A percentile compares a stretch with the other conserved stretches of the same genome.
Conservation (phyloP, 2,113 vertebrate genomes). For the Oenanthe oenanthe region DNA sequence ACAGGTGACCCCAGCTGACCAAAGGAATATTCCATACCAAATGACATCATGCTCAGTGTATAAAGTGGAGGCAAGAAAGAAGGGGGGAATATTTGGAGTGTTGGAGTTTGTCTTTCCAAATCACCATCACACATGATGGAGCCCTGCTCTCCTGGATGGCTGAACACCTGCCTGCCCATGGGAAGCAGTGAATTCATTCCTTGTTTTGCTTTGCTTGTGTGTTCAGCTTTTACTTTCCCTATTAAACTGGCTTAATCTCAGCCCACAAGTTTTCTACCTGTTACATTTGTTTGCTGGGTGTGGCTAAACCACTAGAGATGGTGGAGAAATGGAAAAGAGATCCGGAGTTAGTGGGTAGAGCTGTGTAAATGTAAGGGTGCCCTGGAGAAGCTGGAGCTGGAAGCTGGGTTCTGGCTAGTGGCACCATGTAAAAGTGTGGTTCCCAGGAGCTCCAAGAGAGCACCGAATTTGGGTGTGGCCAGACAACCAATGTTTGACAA, state of each 20-base stretch:
- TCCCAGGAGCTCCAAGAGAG: not conserved
- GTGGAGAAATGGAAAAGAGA: not conserved
- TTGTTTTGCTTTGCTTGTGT: not conserved
- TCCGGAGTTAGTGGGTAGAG: not conserved
- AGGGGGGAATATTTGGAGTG: too few species aligned
- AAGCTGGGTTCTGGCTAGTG: not conserved
- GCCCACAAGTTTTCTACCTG: not conserved
- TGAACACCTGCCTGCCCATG: not conserved
- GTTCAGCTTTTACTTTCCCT: not conserved
- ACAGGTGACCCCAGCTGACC: not conserved
- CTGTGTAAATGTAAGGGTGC: not conserved
- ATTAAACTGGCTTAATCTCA: not conserved
- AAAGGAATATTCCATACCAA: not conserved
- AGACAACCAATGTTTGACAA: not conserved
- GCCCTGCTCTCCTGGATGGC: not conserved
- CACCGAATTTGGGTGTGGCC: not conserved
- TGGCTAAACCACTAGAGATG: not conserved
- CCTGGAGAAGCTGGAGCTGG: not conserved
- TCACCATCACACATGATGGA: rapidly evolving
- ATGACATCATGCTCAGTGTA: too few species aligned
- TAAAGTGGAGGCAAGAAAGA: not conserved
- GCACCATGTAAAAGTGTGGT: not conserved
- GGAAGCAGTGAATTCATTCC: not conserved
- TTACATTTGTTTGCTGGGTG: not conserved
- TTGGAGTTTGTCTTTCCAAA: not conserved